Evolutionary conservation across 92 coral and sea anemone species (phyloP), one percentile per base, ranked within the genome.

Genomic region (Micromussa lordhowensis): DNA sequence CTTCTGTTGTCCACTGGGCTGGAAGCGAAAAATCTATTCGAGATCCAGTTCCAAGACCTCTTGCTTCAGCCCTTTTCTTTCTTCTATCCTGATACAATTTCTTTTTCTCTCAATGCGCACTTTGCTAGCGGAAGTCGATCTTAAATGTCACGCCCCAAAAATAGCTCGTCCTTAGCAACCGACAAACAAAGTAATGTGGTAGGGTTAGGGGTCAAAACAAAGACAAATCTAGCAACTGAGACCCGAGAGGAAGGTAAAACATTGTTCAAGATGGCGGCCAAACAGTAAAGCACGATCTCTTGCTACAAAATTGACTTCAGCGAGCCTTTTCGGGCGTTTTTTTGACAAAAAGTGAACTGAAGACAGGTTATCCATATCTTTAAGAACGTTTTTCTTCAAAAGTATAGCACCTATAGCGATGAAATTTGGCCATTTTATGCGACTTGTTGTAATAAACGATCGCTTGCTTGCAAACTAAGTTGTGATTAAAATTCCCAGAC

Each of bases 1-100:
- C 35, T 49, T 79, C 82, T 79, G 74, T 81, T 35, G 68, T 68
- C 93, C 90, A 90, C 55, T n/a, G 68, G n/a, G 90, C 74, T 58
- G 93, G 90, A 66, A 86, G 86, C 4, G 86, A 29, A 81, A 90
- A 86, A 24, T 83, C 66, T 19, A 28, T 72, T 21, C 83, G 59
- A 15, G 69, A 85, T 38, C 74, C 89, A 10, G 55, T 80, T 51
- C 90, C 90, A 24, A 59, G 36, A 3, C 93, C 93, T 68, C 89
- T 76, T 26, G 86, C 73, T 40, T 73, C 72, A 19, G 87, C 88
- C 9, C 87, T 85, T 81, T 78, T 84, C 76, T 59, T 89, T 40
- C 88, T 88, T 68, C 54, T n/a, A 34, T 59, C 83, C 4, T 36
- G 53, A 75, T 44, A 4, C 53, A 68, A 31, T 80, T 85, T 59